Base-by-base conservation (phyloP, 2,797 vertebrate species). In the Aeoliscus strigatus region DNA sequence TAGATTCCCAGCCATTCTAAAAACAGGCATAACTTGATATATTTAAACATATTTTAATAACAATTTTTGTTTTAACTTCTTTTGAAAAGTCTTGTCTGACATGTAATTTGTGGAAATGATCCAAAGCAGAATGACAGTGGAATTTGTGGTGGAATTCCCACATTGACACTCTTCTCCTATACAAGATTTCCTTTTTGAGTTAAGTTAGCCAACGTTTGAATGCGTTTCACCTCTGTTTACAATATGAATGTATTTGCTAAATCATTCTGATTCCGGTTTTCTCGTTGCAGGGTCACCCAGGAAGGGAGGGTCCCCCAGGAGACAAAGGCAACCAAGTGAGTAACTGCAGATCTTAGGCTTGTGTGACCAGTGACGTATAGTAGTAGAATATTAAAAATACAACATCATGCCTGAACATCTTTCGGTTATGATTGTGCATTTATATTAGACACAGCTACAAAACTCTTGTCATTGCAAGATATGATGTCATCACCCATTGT, bases 261-360 rank as follows among this genome's bases (percentile, higher is more conserved):
- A 30, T 57, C 27, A 37, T 15, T 59, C 7, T 27, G 23, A 45
- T 55, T 50, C 12, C 18, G 56, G 13, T 50, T 62, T 59, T 60
- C 1, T 15, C 65, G 4, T 37, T 56, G 53, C 72, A 96, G 94
- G 93, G 93, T 70, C 93, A 96, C 66, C 93, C 93, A 9, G 94
- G 94, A 59, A 90, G 89, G 70, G 94, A 97, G 53, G 93, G 94
- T 4, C 89, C 90, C 26, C 31, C 89, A 0, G 94, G 94, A 55
- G 93, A 97, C 49, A 97, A 97, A 64, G 94, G 94, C 15, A 63
- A 80, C 9, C 88, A 88, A 84, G 94, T 97, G 77, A 78, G 91
- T 87, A 48, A 43, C 57, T 40, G 48, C 12, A 33, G 35, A 34
- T 59, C 32, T 45, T 23, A 49, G 24, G 31, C 34, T 60, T 35